Evolutionary conservation across 2,113 vertebrate genomes (phyloP).

Genomic region (Tympanuchus pallidicinctus): DNA sequence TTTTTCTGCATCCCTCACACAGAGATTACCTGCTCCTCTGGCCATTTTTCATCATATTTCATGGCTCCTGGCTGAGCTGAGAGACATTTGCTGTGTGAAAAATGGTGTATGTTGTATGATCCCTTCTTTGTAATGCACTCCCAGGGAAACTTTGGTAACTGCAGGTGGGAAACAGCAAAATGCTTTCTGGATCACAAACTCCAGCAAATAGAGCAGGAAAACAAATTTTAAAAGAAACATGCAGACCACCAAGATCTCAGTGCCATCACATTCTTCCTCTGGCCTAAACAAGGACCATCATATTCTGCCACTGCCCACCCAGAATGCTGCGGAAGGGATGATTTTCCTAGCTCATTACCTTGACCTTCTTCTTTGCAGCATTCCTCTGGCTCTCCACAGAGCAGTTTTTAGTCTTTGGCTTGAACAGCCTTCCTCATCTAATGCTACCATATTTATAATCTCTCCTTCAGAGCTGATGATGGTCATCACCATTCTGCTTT

Average conservation of each 20-base stretch:
- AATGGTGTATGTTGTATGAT: neutral
- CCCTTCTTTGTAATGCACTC: rapidly evolving
- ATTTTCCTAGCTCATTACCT: neutral
- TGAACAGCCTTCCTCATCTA: neutral
- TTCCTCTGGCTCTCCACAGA: neutral
- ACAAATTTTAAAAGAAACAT: neutral
- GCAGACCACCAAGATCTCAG: neutral
- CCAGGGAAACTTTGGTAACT: neutral
- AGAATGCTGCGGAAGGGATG: neutral
- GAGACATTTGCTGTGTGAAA: neutral
- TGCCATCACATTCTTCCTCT: neutral
- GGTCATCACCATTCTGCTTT: neutral
- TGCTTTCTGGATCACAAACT: neutral
- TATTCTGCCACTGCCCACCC: neutral
- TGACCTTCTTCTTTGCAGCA: neutral
- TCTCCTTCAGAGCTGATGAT: neutral
- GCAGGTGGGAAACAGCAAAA: neutral
- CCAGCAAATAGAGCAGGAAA: neutral
- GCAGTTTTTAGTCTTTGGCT: neutral
- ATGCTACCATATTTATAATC: neutral
- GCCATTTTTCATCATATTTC: neutral
- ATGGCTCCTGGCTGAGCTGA: neutral
- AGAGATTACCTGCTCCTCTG: neutral
- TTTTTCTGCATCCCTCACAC: neutral
- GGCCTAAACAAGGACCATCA: neutral